Base-by-base conservation (phyloP, 2,888 invertebrate genomes). In the Gnatocerus cornutus region DNA sequence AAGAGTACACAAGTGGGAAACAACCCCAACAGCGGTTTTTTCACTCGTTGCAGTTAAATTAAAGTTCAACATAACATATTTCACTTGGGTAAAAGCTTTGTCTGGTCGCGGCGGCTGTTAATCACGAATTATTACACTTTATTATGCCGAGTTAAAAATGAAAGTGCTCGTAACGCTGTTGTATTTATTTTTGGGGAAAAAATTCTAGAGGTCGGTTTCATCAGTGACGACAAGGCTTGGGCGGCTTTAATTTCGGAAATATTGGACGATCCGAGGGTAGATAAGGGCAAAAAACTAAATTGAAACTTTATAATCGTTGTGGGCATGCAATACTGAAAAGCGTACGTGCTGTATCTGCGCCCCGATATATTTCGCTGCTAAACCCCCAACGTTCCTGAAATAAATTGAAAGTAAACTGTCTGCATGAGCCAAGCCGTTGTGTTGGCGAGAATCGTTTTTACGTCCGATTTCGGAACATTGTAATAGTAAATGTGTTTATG, bases 321-420 rank as follows among this genome's bases (percentile, higher is more conserved):
- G 74, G 69, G 65, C 61, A 72, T 73, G 74, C 76, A 75, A 62
- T 68, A 68, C 68, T 68, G 68, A 53, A 68, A 68, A 62, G 68
- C 62, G 62, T 70, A 70, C 56, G 70, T 66, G 70, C 63, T 68
- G 68, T 68, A 68, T 63, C 62, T 68, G 56, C 48, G 29, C 30
- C 33, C 48, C 65, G 65, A 74, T 75, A 73, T 76, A 75, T 75
- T 72, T 74, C 68, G 55, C 61, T 53, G 69, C 50, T 73, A 72
- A 74, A 71, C 73, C 71, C 63, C 69, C 59, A 74, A 73, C 75
- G 75, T 73, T 71, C 66, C 55, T 29, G 66, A 69, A 73, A 76
- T 76, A 75, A 76, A 76, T 76, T 76, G 75, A 76, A 76, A 76
- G 74, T 74, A 75, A 74, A 76, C 73, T 72, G 71, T 58, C 67